Base-by-base conservation (phyloP, 2,888 invertebrate genomes). In the Apotomis capreana region DNA sequence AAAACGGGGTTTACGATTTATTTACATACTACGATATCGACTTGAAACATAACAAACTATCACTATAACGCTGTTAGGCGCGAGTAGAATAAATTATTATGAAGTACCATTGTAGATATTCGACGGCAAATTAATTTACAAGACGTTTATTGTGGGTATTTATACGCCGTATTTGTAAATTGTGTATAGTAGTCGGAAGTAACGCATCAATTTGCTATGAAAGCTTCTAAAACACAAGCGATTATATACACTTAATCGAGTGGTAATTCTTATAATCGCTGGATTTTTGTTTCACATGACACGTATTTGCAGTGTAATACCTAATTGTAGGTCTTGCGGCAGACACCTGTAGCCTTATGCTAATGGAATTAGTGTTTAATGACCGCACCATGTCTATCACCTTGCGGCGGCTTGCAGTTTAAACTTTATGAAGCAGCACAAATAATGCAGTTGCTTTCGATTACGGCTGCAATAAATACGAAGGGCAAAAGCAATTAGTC, bases 1-100 rank as follows among this genome's bases (percentile, higher is more conserved):
- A 91, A 93, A 93, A 93, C 85, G 89, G 89, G 93, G 92, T 93
- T 93, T 93, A 93, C 92, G 92, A 91, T 92, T 92, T 93, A 92
- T 92, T 93, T 92, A 90, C 91, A 90, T 90, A 89, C 85, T 84
- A 87, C 89, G 83, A 88, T 91, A 91, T 87, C 88, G 85, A 86
- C 84, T 89, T 85, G 77, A 82, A 87, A 89, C 87, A 87, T 84
- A 88, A 87, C 86, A 85, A 87, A 89, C 88, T 90, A 85, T 91
- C 91, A 89, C 81, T 87, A 80, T 81, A 80, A 81, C 75, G 80
- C 79, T 83, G 81, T 83, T 81, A 80, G 26, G 79, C 78, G 76
- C 79, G 75, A 76, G 79, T 74, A 73, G 77, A 79, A 67, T 61
- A 77, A 69, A 73, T 72, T 75, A 69, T 26, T 73, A 63, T 13